Base-by-base conservation (phyloP, 30 jellyfish, hydroid and myxozoan genomes). In the Chrysaora quinquecirrha region DNA sequence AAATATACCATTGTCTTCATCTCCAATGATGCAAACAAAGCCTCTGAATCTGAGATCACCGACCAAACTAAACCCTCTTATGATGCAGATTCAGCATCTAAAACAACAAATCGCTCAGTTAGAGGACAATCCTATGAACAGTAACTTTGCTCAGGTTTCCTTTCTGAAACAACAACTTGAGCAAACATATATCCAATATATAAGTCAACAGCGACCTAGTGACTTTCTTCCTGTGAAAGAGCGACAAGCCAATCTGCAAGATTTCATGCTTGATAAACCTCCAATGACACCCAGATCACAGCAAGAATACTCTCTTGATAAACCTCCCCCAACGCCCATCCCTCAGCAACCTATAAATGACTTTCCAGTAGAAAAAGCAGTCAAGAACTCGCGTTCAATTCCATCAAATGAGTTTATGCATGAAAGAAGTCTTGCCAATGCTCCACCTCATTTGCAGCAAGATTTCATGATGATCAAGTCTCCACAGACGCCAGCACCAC, bases 281-380 rank as follows among this genome's bases (percentile, higher is more conserved):
- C 97, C 87, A 54, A 76, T 78, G 81, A 76, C 97, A 12, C 85
- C 94, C 33, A 47, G 84, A 30, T 79, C 87, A 27, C 94, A 82
- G 54, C 3, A 81, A 24, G 90, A 77, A 82, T 84, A 54, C 60
- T 72, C 78, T 23, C 9, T 73, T 28, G 87, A 74, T 68, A 69
- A 71, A 62, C 93, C 85, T 10, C 93, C 93, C 3, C 86, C 80
- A 24, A 82, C 93, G 22, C 93, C 93, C 20, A 60, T 75, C 34
- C 91, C 91, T 20, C 85, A 49, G 29, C 93, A 69, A 27, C 58
- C 83, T 1, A 65, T 66, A 24, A 65, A 65, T 25, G 90, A 80
- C 33, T 80, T 80, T 30, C 16, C 63, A 64, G 31, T 80, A 64
- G 90, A 80, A 11, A 80, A 80, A 56, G 38, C 50, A 29, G 81